Evolutionary conservation across 2,797 vertebrate species (phyloP), one percentile per base, ranked within the genome.

Genomic region (Euthynnus affinis): DNA sequence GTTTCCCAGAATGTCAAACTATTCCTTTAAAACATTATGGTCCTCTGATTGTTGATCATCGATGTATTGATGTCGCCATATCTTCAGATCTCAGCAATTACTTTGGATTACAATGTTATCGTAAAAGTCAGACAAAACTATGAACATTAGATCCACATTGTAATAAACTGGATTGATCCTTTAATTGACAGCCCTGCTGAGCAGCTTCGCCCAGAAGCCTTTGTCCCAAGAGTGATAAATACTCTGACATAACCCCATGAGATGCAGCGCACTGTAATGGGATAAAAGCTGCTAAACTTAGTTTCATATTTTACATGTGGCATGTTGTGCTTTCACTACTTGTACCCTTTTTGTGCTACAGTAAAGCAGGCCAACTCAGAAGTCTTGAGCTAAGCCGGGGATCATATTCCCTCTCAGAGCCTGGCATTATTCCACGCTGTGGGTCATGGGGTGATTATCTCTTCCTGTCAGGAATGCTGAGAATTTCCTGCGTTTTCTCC

Each of bases 401-500:
- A 92, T 93, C 88, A 78, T 75, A 76, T 91, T 91, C 83, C 81
- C 78, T 81, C 87, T 85, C 27, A 1, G 76, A 85, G 81, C 80
- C 74, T 88, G 88, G 87, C 83, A 64, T 87, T 87, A 81, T 83
- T 93, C 90, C 91, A 86, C 29, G 9, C 80, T 89, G 84, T 69
- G 87, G 92, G 93, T 94, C 93, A 93, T 27, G 76, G 90, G 92
- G 90, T 91, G 93, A 94, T 95, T 95, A 95, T 95, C 93, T 95
- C 93, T 96, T 96, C 94, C 93, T 95, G 94, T 93, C 94, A 94
- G 94, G 94, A 96, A 96, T 95, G 93, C 87, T 25, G 90, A 89
- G 95, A 95, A 95, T 96, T 95, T 96, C 94, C 95, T 95, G 92
- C 74, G 44, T 92, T 90, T 92, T 90, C 87, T 68, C 85, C 74